Evolutionary conservation across 2,113 vertebrate genomes (phyloP).

Genomic region (Fregetta grallaria): DNA sequence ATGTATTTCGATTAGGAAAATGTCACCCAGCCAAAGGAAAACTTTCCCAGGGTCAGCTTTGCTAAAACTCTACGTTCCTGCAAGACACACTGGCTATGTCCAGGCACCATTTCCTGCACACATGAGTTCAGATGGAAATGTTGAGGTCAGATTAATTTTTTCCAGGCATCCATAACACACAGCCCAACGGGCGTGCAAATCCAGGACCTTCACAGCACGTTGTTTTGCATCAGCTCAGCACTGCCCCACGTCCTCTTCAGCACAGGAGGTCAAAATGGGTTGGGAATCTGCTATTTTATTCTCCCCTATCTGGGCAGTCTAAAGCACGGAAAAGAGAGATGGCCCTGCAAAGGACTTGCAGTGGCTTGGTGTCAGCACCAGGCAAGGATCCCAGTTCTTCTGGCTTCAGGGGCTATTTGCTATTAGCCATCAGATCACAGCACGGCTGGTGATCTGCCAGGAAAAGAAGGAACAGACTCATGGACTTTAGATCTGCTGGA

Average conservation of each 20-base stretch:
- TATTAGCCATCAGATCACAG: neutral
- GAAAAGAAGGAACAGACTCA: neutral
- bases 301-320: neutral
- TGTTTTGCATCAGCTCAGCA: neutral
- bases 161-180: neutral
- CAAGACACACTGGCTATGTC: rapidly evolving
- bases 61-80: rapidly evolving
- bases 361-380: neutral
- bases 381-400: neutral
- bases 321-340: neutral
- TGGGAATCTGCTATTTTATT: neutral
- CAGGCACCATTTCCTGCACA: neutral
- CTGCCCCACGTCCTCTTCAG: neutral
- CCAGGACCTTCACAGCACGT: rapidly evolving
- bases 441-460: neutral
- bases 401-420: neutral
- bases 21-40: neutral
- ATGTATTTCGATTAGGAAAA: neutral
- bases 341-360: neutral
- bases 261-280: neutral
- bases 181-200: neutral
- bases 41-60: neutral
- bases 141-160: neutral
- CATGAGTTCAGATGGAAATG: neutral
- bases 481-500: neutral